Conservation (phyloP, 1,140 invertebrate genomes). For the Caenorhabditis inopinata region DNA sequence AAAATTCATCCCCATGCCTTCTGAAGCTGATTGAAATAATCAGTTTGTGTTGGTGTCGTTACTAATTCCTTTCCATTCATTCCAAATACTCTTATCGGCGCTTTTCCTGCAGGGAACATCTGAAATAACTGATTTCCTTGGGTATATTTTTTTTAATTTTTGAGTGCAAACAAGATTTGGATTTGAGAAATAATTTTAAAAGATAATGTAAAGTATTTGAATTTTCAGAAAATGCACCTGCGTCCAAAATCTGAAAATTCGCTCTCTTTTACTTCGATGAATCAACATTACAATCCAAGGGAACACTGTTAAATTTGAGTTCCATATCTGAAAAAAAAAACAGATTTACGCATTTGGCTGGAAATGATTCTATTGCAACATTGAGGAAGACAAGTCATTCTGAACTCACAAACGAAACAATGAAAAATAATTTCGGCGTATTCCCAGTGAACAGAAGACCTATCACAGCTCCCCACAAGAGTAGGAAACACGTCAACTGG, state of each 20-base stretch:
- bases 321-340: neutral
- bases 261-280: slow-evolving; percentile 5
- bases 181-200: too few species aligned
- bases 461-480: neutral
- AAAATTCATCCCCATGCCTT: neutral
- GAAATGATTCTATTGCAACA: too few species aligned
- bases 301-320: neutral
- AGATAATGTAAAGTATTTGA: too few species aligned
- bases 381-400: too few species aligned
- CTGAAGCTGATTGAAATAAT: slow-evolving; percentile 1
- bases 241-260: neutral
- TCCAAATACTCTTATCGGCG: neutral
- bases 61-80: slow-evolving; percentile 17
- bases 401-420: neutral
- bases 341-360: too few species aligned
- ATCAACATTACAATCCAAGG: slow-evolving; percentile 15
- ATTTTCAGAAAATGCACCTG: neutral
- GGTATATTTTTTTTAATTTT: too few species aligned
- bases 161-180: too few species aligned
- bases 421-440: neutral
- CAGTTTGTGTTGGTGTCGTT: neutral
- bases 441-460: neutral
- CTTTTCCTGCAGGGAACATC: neutral
- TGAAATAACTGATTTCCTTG: neutral
- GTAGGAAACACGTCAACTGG: neutral